A percentile compares a stretch with the other conserved stretches of the same genome.
Conservation (phyloP, 1,140 invertebrate genomes). For the Hypothenemus hampei region DNA sequence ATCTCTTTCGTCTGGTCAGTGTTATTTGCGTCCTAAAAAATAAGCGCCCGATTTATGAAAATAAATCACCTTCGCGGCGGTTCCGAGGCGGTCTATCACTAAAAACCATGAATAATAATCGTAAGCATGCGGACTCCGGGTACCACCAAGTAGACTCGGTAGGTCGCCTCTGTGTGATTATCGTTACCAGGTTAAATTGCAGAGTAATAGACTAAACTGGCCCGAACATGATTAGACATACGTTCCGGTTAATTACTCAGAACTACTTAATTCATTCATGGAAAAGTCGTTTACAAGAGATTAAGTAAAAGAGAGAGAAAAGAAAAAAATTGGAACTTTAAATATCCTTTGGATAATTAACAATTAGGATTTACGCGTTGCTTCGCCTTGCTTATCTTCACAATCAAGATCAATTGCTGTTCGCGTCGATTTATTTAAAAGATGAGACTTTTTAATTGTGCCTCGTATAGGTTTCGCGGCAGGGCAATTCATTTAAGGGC, state of each 20-base stretch:
- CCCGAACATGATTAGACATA: no score
- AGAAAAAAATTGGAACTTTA: constrained; percentile 8
- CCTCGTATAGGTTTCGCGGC: constrained; percentile 19
- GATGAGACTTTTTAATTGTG: constrained; percentile 19
- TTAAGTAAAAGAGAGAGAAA: no score
- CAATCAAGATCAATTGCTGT: constrained; percentile 19
- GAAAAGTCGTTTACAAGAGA: no score
- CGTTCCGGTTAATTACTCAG: no score
- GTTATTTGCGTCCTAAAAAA: constrained; percentile 26
- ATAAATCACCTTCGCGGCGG: constrained; percentile 27
- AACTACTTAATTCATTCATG: no score
- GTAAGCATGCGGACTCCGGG: constrained; percentile 19
- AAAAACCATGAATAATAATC: constrained; percentile 30
- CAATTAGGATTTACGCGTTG: constrained; percentile 15
- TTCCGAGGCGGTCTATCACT: constrained; percentile 28
- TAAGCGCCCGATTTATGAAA: constrained; percentile 24
- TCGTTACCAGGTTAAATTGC: constrained; percentile 13
- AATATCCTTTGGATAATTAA: constrained; percentile 20
- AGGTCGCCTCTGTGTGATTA: constrained; percentile 16
- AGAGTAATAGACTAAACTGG: background rate
- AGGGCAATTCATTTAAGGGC: constrained; percentile 28
- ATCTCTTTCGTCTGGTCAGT: constrained; percentile 7
- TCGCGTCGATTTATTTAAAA: constrained; percentile 21
- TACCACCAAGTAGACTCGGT: constrained; percentile 24
- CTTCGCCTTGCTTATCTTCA: constrained; percentile 10